phyloP scores from a whole-genome alignment of 2,113 vertebrate genomes.

The Campylomormyrus tamandua region DNA sequence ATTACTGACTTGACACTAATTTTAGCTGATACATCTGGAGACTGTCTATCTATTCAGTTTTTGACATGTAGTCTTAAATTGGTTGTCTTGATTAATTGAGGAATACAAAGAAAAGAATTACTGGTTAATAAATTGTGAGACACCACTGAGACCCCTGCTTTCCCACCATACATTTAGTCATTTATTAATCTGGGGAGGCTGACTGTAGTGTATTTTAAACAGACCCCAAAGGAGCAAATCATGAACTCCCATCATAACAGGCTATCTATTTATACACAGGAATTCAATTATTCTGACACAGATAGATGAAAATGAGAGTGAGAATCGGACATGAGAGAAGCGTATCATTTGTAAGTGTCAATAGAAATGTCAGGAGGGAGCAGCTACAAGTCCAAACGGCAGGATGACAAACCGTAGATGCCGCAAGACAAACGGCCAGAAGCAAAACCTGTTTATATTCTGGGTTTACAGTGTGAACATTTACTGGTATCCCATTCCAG shows the following conservation, averaged over 20 bases:
- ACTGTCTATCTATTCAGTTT: not conserved
- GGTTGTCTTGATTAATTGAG: not conserved
- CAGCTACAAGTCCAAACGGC: constrained; percentile 33
- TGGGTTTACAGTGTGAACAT: constrained; percentile 12
- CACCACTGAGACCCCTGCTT: not conserved
- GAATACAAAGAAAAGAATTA: not conserved
- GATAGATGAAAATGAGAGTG: constrained; percentile 50
- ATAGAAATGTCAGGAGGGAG: constrained; percentile 46
- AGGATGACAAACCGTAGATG: constrained; percentile 43
- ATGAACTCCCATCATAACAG: constrained; percentile 51
- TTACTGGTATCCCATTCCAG: constrained; percentile 11
- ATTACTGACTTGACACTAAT: not conserved
- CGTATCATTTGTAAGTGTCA: constrained; percentile 56
- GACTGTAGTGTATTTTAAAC: constrained; percentile 20
- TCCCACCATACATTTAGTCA: not conserved
- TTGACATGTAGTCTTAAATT: not conserved
- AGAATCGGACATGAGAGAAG: constrained; percentile 47
- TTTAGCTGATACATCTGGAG: not conserved
- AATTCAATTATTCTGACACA: constrained; percentile 65
- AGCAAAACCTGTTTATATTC: not conserved
- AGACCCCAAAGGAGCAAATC: constrained; percentile 33
- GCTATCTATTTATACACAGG: constrained; percentile 60
- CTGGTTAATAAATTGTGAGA: not conserved
- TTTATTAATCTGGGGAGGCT: not conserved
- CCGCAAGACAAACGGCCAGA: constrained; percentile 15